Percentiles rank a stretch among this genome's conserved stretches.
Evolutionary conservation across 2,888 invertebrate genomes (phyloP).

Genomic region (Cyrtodaria siliqua): DNA sequence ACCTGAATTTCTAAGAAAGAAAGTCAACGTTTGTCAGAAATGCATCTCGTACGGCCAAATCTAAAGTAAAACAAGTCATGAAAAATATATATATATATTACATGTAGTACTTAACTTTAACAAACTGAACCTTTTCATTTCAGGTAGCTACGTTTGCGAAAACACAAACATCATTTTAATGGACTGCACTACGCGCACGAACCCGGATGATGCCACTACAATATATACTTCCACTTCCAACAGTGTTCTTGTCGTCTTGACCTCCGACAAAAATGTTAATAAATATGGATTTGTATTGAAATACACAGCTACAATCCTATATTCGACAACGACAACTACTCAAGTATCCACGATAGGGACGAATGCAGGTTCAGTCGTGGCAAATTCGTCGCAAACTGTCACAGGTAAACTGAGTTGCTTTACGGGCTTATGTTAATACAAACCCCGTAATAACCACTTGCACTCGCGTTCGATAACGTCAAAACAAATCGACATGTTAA

Average conservation of each 20-base stretch:
- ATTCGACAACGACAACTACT: conserved; percentile 31
- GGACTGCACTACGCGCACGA: conserved; percentile 38
- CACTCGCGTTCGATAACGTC: too few species aligned
- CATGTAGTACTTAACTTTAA: too few species aligned
- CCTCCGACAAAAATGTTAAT: conserved; percentile 41
- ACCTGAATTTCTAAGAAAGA: too few species aligned
- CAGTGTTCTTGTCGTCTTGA: conserved; percentile 37
- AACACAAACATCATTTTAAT: conserved; percentile 26
- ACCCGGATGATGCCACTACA: conserved; percentile 21
- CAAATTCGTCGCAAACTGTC: background rate
- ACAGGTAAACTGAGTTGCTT: conserved; percentile 11
- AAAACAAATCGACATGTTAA: too few species aligned
- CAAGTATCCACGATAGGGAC: conserved; percentile 13
- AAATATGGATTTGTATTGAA: conserved; percentile 51
- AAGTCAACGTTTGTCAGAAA: too few species aligned
- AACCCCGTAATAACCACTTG: too few species aligned
- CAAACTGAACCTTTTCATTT: too few species aligned
- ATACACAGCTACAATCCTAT: conserved; percentile 39
- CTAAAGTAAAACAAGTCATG: too few species aligned
- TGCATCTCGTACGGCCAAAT: too few species aligned
- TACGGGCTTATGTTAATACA: too few species aligned
- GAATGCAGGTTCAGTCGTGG: background rate
- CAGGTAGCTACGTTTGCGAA: conserved; percentile 53
- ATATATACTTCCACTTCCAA: conserved; percentile 40
- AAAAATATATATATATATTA: too few species aligned